Conservation (phyloP, 2,113 vertebrate species). For the Xiphorhynchus elegans region DNA sequence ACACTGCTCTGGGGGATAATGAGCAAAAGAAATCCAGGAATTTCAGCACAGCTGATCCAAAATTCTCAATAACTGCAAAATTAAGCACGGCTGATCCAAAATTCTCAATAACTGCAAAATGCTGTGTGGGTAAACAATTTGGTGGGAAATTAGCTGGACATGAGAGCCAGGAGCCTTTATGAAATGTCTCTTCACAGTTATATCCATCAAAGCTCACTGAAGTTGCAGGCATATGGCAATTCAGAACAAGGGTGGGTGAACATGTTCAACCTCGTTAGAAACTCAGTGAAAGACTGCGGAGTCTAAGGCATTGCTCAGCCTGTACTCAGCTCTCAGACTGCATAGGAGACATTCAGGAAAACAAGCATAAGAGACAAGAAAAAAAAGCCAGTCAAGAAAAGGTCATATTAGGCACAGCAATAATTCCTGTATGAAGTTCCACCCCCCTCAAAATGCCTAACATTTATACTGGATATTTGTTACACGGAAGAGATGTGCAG, state of each 20-base stretch:
- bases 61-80: not conserved
- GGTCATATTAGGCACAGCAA: not conserved
- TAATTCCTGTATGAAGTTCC: not conserved
- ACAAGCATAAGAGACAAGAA: not conserved
- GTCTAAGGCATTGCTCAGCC: slow-evolving; percentile 5
- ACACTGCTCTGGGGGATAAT: not conserved
- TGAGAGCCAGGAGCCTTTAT: not conserved
- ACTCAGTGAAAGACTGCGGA: not conserved
- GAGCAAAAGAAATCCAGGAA: not conserved
- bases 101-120: not conserved
- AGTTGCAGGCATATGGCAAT: slow-evolving; percentile 39
- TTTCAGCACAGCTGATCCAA: not conserved
- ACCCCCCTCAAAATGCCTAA: not conserved
- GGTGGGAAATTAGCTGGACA: not conserved
- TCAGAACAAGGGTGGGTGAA: slow-evolving; percentile 40
- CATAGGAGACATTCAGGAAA: not conserved
- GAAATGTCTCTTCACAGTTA: slow-evolving; percentile 12
- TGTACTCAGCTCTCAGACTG: not conserved
- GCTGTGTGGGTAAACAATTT: not conserved
- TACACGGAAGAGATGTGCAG: not conserved
- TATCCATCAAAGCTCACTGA: slow-evolving; percentile 1
- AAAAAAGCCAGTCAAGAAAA: not conserved
- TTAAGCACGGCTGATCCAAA: not conserved
- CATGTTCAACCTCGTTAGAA: slow-evolving; percentile 43
- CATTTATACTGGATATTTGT: not conserved